Percentiles rank a stretch among this genome's conserved stretches.
phyloP scores from a whole-genome alignment of 2,797 vertebrate genomes.

The Micromesistius poutassou region DNA sequence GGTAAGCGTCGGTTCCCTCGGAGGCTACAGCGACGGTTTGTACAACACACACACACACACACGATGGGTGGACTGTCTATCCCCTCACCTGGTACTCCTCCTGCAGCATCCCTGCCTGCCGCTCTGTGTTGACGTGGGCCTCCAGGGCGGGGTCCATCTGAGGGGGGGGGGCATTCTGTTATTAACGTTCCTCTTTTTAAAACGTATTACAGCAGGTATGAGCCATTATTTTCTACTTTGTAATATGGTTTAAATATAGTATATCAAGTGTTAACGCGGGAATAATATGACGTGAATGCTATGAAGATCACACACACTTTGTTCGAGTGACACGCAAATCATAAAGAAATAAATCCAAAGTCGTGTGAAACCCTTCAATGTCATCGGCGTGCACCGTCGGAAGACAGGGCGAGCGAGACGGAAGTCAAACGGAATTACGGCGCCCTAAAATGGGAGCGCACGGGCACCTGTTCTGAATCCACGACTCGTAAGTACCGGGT shows the following conservation, averaged over 20 bases:
- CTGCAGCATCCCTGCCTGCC: conserved; percentile 76
- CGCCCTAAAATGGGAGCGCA: neutral
- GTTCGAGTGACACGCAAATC: no score
- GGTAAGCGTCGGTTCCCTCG: no score
- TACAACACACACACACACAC: neutral
- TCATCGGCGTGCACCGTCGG: neutral
- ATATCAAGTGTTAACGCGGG: no score
- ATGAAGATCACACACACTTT: neutral
- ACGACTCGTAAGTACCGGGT: neutral
- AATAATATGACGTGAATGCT: neutral
- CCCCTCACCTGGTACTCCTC: conserved; percentile 85
- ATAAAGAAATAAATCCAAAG: conserved; percentile 11
- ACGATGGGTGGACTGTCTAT: neutral
- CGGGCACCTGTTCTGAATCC: neutral
- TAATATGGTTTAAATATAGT: no score
- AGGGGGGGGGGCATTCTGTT: conserved; percentile 28
- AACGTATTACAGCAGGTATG: no score
- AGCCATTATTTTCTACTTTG: no score
- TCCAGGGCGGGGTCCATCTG: conserved; percentile 89
- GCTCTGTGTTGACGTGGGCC: conserved; percentile 75
- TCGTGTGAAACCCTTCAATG: conserved; percentile 20
- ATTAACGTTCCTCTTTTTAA: no score
- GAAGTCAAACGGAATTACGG: neutral
- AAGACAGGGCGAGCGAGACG: neutral
- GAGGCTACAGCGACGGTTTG: no score